These are phyloP conservation scores for Neostethus bicornis DNA, from an alignment of 2,797 vertebrate species.

Conservation along the genomic window DNA sequence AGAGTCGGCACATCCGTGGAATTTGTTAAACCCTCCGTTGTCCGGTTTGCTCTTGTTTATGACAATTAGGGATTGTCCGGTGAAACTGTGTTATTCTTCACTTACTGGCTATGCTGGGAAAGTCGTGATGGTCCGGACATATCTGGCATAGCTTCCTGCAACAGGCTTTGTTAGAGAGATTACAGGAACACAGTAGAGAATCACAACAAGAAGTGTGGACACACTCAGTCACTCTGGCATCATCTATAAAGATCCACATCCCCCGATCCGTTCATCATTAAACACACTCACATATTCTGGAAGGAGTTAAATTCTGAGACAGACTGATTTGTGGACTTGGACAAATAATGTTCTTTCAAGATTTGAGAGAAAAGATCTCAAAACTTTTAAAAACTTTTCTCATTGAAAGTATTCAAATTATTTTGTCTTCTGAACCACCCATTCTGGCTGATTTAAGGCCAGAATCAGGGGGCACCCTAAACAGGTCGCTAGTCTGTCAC, in stretches of 20 bases:
- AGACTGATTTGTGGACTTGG: not conserved
- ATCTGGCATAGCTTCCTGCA: conserved; percentile 76
- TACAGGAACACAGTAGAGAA: conserved; percentile 69
- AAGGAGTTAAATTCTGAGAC: not conserved
- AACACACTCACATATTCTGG: not conserved
- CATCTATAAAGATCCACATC: conserved; percentile 32
- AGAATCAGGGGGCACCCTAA: no score
- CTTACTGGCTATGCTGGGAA: conserved; percentile 63
- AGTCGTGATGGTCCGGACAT: conserved; percentile 67
- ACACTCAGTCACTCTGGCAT: conserved; percentile 34
- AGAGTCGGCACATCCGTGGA: conserved; percentile 67
- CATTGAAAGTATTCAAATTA: not conserved
- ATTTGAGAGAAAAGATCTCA: not conserved
- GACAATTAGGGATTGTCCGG: conserved; percentile 67
- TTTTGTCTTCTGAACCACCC: no score
- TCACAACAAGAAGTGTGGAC: conserved; percentile 63
- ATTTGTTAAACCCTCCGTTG: conserved; percentile 77
- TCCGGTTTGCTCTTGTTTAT: conserved; percentile 69
- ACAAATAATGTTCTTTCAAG: not conserved
- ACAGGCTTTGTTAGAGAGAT: conserved; percentile 73
- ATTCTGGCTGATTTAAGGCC: not conserved
- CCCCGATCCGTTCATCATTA: conserved; percentile 24
- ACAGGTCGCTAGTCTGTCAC: no score
- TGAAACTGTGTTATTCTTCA: conserved; percentile 78
- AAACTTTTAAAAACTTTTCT: not conserved